A percentile compares a stretch with the other conserved stretches of the same genome.
Conservation (phyloP, 2,888 invertebrate genomes). For the Byasa hedistus region DNA sequence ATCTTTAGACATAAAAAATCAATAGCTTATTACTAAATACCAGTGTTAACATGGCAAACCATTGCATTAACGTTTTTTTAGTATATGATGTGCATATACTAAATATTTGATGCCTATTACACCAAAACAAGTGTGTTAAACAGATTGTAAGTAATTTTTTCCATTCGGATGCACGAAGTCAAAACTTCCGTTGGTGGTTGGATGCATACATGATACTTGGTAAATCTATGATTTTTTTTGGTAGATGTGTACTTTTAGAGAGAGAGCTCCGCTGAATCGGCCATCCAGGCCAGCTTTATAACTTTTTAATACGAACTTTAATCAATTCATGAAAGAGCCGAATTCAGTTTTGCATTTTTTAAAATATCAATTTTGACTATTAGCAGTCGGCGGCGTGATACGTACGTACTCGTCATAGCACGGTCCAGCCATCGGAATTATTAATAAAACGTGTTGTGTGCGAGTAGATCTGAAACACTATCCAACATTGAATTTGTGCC, state of each 20-base stretch:
- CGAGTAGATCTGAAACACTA: neutral
- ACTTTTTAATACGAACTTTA: conserved; percentile 5
- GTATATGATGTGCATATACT: too few species aligned
- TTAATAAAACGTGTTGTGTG: conserved; percentile 9
- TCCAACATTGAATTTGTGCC: conserved; percentile 2
- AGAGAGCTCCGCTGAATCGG: too few species aligned
- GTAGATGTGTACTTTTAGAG: neutral
- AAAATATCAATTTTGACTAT: conserved; percentile 16
- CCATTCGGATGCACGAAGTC: neutral
- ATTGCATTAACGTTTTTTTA: too few species aligned
- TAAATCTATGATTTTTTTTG: neutral
- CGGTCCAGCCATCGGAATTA: conserved; percentile 9
- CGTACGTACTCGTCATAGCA: neutral
- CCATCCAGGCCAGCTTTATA: neutral
- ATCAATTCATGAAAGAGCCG: conserved; percentile 1
- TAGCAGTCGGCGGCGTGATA: neutral
- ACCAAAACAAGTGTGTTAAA: too few species aligned
- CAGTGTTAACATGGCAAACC: too few species aligned
- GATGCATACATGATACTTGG: neutral
- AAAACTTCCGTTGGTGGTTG: neutral
- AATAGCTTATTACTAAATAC: too few species aligned
- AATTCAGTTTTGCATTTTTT: conserved; percentile 4
- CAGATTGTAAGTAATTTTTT: neutral
- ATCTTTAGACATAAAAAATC: too few species aligned
- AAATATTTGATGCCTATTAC: too few species aligned